phyloP scores from a whole-genome alignment of 2,888 invertebrate species.

The Rhogogaster chlorosoma region DNA sequence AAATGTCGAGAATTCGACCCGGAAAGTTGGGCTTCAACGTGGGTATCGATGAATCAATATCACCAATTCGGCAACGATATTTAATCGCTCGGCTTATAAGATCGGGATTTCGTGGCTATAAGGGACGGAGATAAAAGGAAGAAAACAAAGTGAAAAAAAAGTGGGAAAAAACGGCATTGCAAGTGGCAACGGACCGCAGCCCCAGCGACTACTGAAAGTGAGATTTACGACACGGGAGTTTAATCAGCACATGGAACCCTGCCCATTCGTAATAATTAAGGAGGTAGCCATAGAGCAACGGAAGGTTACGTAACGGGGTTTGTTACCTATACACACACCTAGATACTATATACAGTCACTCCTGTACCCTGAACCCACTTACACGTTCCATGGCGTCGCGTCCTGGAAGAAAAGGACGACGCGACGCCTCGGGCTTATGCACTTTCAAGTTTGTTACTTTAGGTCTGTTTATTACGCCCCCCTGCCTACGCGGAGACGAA shows the following conservation, averaged over 20 bases:
- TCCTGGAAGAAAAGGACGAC: background rate
- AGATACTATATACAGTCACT: background rate
- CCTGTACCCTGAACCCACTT: slow-evolving; percentile 1
- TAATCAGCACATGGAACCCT: slow-evolving; percentile 62
- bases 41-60: background rate
- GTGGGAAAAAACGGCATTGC: slow-evolving; percentile 15
- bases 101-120: background rate
- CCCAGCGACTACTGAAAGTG: slow-evolving; percentile 36
- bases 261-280: slow-evolving; percentile 65
- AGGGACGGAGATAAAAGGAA: background rate
- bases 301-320: slow-evolving; percentile 32
- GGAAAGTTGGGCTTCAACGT: too few species aligned
- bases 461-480: slow-evolving; percentile 32
- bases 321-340: slow-evolving; percentile 21
- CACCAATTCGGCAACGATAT: background rate
- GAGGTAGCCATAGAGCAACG: slow-evolving; percentile 26
- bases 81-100: background rate
- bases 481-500: slow-evolving; percentile 12
- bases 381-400: background rate
- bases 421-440: slow-evolving; percentile 38
- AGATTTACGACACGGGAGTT: slow-evolving; percentile 63
- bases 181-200: slow-evolving; percentile 25
- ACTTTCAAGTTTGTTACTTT: slow-evolving; percentile 47
- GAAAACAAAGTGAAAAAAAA: background rate
- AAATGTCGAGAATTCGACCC: too few species aligned